Evolutionary conservation across 1,140 invertebrate species (phyloP), one percentile per base, ranked within the genome.

Genomic region (Monomorium pharaonis): DNA sequence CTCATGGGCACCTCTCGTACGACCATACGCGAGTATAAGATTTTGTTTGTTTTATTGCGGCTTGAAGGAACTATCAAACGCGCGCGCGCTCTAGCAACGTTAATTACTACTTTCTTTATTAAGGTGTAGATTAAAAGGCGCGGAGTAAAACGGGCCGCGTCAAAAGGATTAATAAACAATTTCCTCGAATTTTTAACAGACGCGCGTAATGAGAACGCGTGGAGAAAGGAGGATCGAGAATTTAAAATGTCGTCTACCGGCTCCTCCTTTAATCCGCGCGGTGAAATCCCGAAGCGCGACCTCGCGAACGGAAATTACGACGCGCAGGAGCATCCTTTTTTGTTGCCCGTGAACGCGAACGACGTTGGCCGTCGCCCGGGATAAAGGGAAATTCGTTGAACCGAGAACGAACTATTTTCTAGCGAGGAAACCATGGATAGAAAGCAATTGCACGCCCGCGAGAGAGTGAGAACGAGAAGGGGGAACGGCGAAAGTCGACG

Each of bases 241-340:
- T 49, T 21, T 56, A 58, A 24, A 77, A 49, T 58, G 27, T 70
- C 65, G n/a, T n/a, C 56, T 21, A 37, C 14, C 37, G 65, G 24
- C 21, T 49, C 16, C 21, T 49, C 16, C 77, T 81, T 81, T 81
- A 72, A 81, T 81, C 33, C 69, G 67, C 58, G 56, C n/a, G 58
- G 72, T 76, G 49, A 84, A 67, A 80, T 84, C 47, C 44, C 37
- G 12, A 67, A 81, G 62, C 60, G 63, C 76, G 67, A 60, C 33
- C 14, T 51, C 70, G 70, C 72, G 62, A 67, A 56, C 80, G 75
- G 84, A 88, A 89, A 89, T 88, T 89, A 88, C 84, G 44, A 54
- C 30, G 60, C 21, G 27, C 30, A n/a, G 33, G 63, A 65, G 83
- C 49, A 72, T 85, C 84, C 86, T 85, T 88, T n/a, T 58, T 42